Conservation (phyloP, 2,888 invertebrate genomes). For the Hanleya hanleyi region DNA sequence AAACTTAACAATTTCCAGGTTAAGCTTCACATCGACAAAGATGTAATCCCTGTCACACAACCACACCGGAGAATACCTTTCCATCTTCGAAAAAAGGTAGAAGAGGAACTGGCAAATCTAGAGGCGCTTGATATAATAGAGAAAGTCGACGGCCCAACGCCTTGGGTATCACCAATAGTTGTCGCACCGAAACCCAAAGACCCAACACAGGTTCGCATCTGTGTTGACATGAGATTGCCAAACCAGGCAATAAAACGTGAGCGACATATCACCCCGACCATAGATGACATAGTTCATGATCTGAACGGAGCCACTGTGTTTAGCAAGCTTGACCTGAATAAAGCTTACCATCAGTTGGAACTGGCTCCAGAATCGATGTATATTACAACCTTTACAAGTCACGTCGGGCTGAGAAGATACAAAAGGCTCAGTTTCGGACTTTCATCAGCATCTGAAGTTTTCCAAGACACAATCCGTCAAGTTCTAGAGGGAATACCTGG, state of each 20-base stretch:
- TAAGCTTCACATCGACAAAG: slow-evolving; percentile 24
- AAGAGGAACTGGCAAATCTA: slow-evolving; percentile 34
- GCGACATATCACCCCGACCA: slow-evolving; percentile 41
- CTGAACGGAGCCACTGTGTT: slow-evolving; percentile 40
- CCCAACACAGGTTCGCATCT: slow-evolving; percentile 37
- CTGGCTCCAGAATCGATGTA: slow-evolving; percentile 29
- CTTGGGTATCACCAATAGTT: slow-evolving; percentile 48
- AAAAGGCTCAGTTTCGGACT: slow-evolving; percentile 31
- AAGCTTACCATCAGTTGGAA: slow-evolving; percentile 36
- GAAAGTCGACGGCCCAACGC: slow-evolving; percentile 41
- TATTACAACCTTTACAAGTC: slow-evolving; percentile 41
- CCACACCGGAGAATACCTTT: slow-evolving; percentile 37
- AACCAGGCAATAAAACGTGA: slow-evolving; percentile 42
- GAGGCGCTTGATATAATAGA: slow-evolving; percentile 45
- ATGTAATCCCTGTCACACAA: slow-evolving; percentile 23
- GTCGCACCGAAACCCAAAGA: slow-evolving; percentile 39
- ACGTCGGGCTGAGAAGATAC: slow-evolving; percentile 33
- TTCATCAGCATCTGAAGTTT: slow-evolving; percentile 18
- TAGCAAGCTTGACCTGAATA: slow-evolving; percentile 37
- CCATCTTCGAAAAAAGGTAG: slow-evolving; percentile 33
- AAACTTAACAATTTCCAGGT: slow-evolving; percentile 15
- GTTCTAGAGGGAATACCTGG: slow-evolving; percentile 14
- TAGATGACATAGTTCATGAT: slow-evolving; percentile 43
- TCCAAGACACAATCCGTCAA: slow-evolving; percentile 16
- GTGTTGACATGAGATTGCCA: too few species aligned